Conservation (phyloP, 2,888 invertebrate species). For the Drosophila imparisetae region DNA sequence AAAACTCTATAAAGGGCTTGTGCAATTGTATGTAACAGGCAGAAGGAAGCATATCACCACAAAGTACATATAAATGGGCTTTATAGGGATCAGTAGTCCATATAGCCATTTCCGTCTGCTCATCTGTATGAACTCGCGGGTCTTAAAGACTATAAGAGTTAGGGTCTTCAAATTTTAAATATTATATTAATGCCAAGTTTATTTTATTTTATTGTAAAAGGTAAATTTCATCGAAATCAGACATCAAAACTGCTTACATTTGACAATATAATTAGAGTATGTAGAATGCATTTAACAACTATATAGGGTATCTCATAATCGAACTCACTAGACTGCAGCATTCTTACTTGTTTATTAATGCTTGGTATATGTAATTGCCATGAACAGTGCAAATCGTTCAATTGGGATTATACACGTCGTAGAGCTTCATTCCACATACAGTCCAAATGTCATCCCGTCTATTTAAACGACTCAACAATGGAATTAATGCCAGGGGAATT, state of each 20-base stretch:
- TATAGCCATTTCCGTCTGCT: neutral
- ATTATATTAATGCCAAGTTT: neutral
- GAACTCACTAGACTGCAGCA: neutral
- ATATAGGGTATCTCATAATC: neutral
- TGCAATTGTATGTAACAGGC: neutral
- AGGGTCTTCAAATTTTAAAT: neutral
- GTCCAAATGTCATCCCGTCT: no score
- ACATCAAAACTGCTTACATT: neutral
- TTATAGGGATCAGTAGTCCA: neutral
- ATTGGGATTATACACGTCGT: neutral
- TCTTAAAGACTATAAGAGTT: neutral
- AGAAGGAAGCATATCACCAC: neutral
- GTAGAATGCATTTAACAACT: neutral
- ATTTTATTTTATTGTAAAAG: neutral
- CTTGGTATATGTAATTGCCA: neutral
- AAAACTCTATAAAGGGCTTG: neutral
- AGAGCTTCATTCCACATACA: neutral
- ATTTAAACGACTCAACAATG: slow-evolving; percentile 3
- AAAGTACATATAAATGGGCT: neutral
- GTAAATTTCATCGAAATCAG: neutral
- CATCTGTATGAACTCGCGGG: neutral
- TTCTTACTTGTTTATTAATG: neutral
- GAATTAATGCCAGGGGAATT: neutral
- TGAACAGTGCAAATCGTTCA: neutral
- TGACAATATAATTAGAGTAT: neutral